Evolutionary conservation across 2,113 vertebrate species (phyloP), one percentile per base, ranked within the genome.

Genomic region (Scopus umbretta): DNA sequence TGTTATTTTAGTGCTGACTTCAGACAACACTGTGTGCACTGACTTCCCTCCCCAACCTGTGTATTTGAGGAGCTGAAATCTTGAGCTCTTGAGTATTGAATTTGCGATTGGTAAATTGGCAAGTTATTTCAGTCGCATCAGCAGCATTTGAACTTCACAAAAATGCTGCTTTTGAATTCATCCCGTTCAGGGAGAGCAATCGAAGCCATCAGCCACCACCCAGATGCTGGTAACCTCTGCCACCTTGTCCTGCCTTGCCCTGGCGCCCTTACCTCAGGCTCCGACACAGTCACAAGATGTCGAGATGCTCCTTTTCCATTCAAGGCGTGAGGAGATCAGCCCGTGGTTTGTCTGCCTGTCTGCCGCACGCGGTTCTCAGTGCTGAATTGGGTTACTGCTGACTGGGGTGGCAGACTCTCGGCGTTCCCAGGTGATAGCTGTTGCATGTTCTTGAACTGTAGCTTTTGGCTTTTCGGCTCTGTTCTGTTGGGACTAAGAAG

Each of bases 211-310:
- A 58, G 50, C 59, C n/a, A 4, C 30, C 58, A n/a, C 30, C 36
- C 19, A 20, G 12, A 6, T 13, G 29, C 32, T 13, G 22, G 26
- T 43, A 59, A 42, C 20, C 20, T 76, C 63, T 67, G 18, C 11
- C 4, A 5, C 47, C 27, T 32, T 27, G 5, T 43, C 15, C 53
- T 66, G 0, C 38, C 25, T 56, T 70, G 34, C 27, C 8, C 34
- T n/a, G 7, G 49, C 16, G 45, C 47, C 17, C 36, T 56, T 16
- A 1, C 26, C 55, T 27, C 20, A 18, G 38, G 34, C 13, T 81
- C 34, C 5, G 42, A 16, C 16, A 0, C 29, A 16, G 18, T 17
- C 1, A 0, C 7, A 5, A 13, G 52, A 67, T 30, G 47, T 13
- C 42, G 23, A 5, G 30, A n/a, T 43, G 38, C 10, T 72, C 11